Conservation (phyloP, 2,888 invertebrate species). For the Troides helena region DNA sequence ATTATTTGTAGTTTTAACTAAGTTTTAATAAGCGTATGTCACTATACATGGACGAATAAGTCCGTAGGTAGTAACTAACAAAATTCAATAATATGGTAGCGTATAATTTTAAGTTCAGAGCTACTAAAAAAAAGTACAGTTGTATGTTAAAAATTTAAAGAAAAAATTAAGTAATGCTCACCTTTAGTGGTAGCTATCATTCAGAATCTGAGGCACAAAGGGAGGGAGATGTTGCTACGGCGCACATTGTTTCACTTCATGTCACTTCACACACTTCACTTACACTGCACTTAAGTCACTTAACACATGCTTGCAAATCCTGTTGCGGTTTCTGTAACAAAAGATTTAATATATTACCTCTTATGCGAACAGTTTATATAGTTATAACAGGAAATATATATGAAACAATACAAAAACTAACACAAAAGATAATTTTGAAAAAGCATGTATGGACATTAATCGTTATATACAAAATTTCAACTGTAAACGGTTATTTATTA, state of each 20-base stretch:
- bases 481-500: neutral
- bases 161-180: slow-evolving; percentile 38
- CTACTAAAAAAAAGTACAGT: neutral
- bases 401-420: neutral
- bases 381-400: neutral
- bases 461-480: no score
- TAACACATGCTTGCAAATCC: slow-evolving; percentile 47
- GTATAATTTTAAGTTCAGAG: neutral
- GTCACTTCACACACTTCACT: slow-evolving; percentile 55
- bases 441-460: neutral
- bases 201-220: slow-evolving; percentile 51
- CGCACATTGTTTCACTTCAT: slow-evolving; percentile 46
- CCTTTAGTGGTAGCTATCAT: slow-evolving; percentile 66
- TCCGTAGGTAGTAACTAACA: neutral
- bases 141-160: neutral
- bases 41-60: no score
- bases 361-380: neutral
- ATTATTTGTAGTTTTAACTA: no score
- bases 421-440: neutral
- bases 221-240: slow-evolving; percentile 34
- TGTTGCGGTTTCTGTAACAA: slow-evolving; percentile 36
- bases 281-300: slow-evolving; percentile 51
- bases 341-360: slow-evolving; percentile 9
- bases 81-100: neutral
- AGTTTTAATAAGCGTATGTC: no score